phyloP scores from a whole-genome alignment of 2,113 vertebrate genomes.

The Hippocampus barbouri region DNA sequence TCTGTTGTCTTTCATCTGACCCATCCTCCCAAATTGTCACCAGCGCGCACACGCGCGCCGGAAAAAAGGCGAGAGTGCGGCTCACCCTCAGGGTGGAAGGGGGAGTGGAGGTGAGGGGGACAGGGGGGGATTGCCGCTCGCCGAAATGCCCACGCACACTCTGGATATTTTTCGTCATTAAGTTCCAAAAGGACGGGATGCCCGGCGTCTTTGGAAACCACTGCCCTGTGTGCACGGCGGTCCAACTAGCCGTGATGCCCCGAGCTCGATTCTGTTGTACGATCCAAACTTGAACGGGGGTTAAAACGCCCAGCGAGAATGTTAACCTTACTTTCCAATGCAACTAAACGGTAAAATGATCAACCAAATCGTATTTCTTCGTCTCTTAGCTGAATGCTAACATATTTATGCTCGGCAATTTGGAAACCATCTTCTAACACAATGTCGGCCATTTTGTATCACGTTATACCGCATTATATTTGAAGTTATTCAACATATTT shows the following conservation, averaged over 20 bases:
- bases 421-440: too few relatives aligned
- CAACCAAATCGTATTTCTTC: background rate
- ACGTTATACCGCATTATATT: too few relatives aligned
- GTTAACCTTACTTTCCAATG: background rate
- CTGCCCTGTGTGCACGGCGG: slow-evolving; percentile 43
- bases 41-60: slow-evolving; percentile 39
- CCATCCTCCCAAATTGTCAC: slow-evolving; percentile 74
- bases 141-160: slow-evolving; percentile 48
- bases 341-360: background rate
- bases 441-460: too few relatives aligned
- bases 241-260: slow-evolving; percentile 38
- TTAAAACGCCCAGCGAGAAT: background rate
- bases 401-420: too few relatives aligned
- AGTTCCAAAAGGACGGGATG: slow-evolving; percentile 51
- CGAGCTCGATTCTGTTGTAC: background rate
- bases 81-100: slow-evolving; percentile 48
- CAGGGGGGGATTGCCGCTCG: slow-evolving; percentile 18
- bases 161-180: slow-evolving; percentile 74
- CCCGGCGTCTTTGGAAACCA: slow-evolving; percentile 50
- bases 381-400: background rate
- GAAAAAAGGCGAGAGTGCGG: slow-evolving; percentile 36
- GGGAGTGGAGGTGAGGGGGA: too few relatives aligned
- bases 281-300: background rate
- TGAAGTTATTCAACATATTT: too few relatives aligned
- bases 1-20: slow-evolving; percentile 75